Percentiles rank a stretch among this genome's conserved stretches.
Evolutionary conservation across 2,797 vertebrate genomes (phyloP).

Genomic region (Balearica regulorum): DNA sequence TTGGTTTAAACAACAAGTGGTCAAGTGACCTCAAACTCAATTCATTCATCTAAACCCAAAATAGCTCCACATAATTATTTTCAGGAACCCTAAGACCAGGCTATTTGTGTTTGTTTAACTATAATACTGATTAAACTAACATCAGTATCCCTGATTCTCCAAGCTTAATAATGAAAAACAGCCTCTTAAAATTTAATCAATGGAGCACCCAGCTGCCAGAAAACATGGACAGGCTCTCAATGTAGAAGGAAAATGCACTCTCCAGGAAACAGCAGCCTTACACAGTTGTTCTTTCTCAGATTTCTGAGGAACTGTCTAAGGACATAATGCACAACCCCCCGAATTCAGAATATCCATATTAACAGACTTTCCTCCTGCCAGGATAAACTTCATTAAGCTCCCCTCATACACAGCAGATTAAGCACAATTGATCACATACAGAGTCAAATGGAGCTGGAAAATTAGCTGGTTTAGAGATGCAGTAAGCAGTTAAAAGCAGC

Average conservation of each 20-base stretch:
- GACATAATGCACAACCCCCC: background rate
- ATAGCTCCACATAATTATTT: background rate
- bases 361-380: background rate
- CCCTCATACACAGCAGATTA: background rate
- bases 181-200: background rate
- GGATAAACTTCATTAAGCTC: conserved; percentile 3
- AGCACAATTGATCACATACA: background rate
- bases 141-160: background rate
- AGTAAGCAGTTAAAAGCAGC: background rate
- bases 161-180: background rate
- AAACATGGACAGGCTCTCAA: background rate
- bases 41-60: background rate
- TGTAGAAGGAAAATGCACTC: background rate
- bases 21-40: background rate
- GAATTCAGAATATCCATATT: background rate
- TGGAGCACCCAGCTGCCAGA: background rate
- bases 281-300: background rate
- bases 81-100: background rate
- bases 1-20: background rate
- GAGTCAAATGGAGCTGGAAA: background rate
- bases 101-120: background rate
- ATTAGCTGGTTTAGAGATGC: background rate
- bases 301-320: background rate
- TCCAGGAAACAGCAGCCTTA: background rate
- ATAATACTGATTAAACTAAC: background rate